Conservation (phyloP, 2,888 invertebrate genomes). For the Anorthoa munda region DNA sequence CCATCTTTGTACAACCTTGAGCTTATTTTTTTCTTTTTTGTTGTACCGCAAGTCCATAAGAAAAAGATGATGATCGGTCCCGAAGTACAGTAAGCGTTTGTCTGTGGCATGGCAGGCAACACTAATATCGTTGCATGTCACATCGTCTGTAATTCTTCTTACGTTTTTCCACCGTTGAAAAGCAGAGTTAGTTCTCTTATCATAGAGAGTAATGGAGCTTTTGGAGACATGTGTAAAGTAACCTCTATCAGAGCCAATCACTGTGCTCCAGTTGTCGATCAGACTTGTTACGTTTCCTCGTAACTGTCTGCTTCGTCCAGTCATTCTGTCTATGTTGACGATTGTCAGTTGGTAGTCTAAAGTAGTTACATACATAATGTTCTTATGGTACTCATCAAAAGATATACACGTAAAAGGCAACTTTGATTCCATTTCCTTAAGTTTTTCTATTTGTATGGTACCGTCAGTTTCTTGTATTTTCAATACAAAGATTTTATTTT, state of each 20-base stretch:
- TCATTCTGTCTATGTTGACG: constrained; percentile 83
- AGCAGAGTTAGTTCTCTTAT: constrained; percentile 80
- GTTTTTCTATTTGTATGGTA: constrained; percentile 72
- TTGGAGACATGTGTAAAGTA: constrained; percentile 80
- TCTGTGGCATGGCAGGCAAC: constrained; percentile 77
- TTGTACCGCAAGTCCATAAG: constrained; percentile 81
- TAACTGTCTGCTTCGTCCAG: constrained; percentile 77
- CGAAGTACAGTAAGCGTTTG: constrained; percentile 79
- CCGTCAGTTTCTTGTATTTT: constrained; percentile 72
- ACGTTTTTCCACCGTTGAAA: constrained; percentile 76
- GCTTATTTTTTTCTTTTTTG: constrained; percentile 68
- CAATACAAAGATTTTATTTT: constrained; percentile 80
- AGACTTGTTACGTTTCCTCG: constrained; percentile 71
- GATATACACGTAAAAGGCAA: constrained; percentile 83
- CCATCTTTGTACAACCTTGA: constrained; percentile 88
- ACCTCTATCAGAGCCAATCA: constrained; percentile 79
- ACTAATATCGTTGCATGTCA: constrained; percentile 79
- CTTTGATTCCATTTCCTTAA: constrained; percentile 80
- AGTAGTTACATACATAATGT: constrained; percentile 82
- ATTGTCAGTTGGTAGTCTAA: constrained; percentile 80
- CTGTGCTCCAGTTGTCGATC: constrained; percentile 84
- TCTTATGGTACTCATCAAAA: constrained; percentile 83
- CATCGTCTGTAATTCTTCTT: constrained; percentile 75
- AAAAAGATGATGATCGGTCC: constrained; percentile 83
- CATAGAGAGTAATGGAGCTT: constrained; percentile 81